Evolutionary conservation across 2,888 invertebrate genomes (phyloP).

Genomic region (Drosophila engyochracea): DNA sequence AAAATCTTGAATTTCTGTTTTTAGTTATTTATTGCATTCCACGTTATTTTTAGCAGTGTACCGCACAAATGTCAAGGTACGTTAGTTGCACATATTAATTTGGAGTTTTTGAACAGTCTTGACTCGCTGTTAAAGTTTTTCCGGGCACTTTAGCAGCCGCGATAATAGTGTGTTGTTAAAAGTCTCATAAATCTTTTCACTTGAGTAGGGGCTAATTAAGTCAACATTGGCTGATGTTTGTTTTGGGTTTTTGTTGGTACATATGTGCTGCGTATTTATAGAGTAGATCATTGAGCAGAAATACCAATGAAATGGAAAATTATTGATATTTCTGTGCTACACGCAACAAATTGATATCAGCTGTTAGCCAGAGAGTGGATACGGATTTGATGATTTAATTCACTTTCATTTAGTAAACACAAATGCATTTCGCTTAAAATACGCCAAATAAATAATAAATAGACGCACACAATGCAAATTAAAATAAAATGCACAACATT

Average conservation of each 20-base stretch:
- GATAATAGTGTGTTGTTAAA: constrained; percentile 20
- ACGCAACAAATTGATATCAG: constrained; percentile 45
- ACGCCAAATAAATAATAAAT: constrained; percentile 57
- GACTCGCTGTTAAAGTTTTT: constrained; percentile 26
- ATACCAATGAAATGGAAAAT: constrained; percentile 48
- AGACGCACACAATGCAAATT: constrained; percentile 43
- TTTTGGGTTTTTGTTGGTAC: constrained; percentile 5
- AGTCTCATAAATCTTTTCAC: constrained; percentile 57
- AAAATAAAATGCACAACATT: constrained; percentile 56
- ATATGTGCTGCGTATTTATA: constrained; percentile 60
- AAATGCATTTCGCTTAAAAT: constrained; percentile 45
- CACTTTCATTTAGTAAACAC: constrained; percentile 49
- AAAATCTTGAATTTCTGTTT: constrained; percentile 34
- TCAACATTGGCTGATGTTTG: constrained; percentile 49
- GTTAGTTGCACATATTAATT: constrained; percentile 32
- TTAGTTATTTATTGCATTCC: constrained; percentile 46
- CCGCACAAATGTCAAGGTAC: constrained; percentile 64
- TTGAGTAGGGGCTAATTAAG: constrained; percentile 64
- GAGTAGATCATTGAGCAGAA: constrained; percentile 28
- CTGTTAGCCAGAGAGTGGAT: constrained; percentile 45
- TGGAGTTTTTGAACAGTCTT: constrained; percentile 11
- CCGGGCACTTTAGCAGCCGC: constrained; percentile 48
- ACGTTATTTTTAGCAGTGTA: constrained; percentile 17
- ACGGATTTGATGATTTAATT: constrained; percentile 40
- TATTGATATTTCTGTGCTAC: constrained; percentile 50